Evolutionary conservation across 92 coral and sea anemone species (phyloP), one percentile per base, ranked within the genome.

Genomic region (Paramuricea clavata): DNA sequence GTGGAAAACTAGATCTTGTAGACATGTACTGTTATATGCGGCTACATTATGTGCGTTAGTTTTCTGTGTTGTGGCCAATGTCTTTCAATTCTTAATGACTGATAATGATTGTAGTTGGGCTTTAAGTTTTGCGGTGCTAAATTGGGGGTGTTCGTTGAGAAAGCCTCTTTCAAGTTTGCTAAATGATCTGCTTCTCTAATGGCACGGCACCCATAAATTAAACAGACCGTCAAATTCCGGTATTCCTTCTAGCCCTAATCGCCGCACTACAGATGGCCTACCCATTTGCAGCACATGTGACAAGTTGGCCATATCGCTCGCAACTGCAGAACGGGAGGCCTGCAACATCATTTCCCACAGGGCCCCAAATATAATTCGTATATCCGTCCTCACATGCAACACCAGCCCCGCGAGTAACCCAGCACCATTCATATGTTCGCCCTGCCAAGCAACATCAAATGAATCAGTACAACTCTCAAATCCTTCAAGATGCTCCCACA

Each of bases 291-390:
- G 28, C 77, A 71, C 7, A 21, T 71, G 77, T 71, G 49, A 71
- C 16, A 71, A 36, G 50, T 71, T 31, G 77, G 77, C 50, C 77
- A 71, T 36, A 71, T 71, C 19, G 77, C 77, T 13, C 77, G 77
- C 28, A 31, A 71, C 41, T 71, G 77, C 28, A 5, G 77, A 71
- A n/a, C n/a, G 5, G 50, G 23, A 11, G 10, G 11, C 41, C 22
- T 13, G 16, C 50, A 39, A n/a, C 26, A 12, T 36, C 50, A 31
- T 2, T 13, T 5, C n/a, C 6, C 12, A 57, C 44, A 39, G 4
- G 44, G 4, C 10, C 10, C 44, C 10, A 4, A 39, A 10, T 39
- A 39, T 10, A 4, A 4, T 39, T 39, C 10, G 44, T 10, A 39
- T 39, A 10, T 39, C 10, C 44, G 44, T 39, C 44, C 44, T 39